These are phyloP conservation scores for Hirtodrosophila histrioides DNA, from an alignment of 2,888 invertebrate genomes.

Conservation along the genomic window DNA sequence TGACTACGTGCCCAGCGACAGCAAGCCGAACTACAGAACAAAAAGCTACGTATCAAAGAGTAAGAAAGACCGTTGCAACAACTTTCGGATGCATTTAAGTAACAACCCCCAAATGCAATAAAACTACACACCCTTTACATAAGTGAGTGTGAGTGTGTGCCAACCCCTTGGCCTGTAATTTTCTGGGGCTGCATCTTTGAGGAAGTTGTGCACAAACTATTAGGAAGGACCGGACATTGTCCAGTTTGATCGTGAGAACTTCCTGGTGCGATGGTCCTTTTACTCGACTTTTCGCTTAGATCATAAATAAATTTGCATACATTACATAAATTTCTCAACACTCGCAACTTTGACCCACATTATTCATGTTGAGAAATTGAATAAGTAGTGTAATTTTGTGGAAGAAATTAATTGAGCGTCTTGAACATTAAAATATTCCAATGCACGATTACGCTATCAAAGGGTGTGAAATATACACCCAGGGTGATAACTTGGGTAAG, in stretches of 20 bases:
- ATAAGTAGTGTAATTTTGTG: constrained; percentile 67
- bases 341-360: constrained; percentile 19
- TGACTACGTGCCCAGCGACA: constrained; percentile 43
- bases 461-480: constrained; percentile 45
- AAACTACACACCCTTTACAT: constrained; percentile 21
- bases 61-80: constrained; percentile 25
- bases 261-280: constrained; percentile 26
- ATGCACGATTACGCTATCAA: neutral
- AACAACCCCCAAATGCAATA: constrained; percentile 46
- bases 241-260: constrained; percentile 71
- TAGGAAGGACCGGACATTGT: constrained; percentile 61
- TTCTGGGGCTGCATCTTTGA: constrained; percentile 7
- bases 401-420: constrained; percentile 67
- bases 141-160: neutral
- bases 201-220: constrained; percentile 13
- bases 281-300: constrained; percentile 46
- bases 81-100: constrained; percentile 25
- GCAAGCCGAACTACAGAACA: constrained; percentile 11
- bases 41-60: neutral
- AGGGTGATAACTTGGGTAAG: constrained; percentile 3
- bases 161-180: constrained; percentile 40
- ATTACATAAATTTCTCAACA: constrained; percentile 37
- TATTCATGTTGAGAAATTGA: constrained; percentile 24
- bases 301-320: constrained; percentile 56
- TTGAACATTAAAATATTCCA: constrained; percentile 17